These are phyloP conservation scores for Athalia circularis DNA, from an alignment of 2,888 invertebrate species.

Conservation along the genomic window DNA sequence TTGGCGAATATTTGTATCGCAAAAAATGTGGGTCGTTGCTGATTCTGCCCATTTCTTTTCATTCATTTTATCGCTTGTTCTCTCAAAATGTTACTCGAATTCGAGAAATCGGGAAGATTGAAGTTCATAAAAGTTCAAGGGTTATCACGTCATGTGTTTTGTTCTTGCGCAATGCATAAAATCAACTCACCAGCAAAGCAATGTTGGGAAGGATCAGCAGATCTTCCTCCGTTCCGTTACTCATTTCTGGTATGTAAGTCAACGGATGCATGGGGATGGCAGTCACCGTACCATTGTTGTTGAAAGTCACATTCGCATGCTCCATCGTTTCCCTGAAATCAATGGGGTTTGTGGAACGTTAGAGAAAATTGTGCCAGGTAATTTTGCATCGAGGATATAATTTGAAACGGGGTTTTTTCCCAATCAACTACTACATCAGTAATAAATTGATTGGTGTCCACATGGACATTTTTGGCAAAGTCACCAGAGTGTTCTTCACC, in stretches of 20 bases:
- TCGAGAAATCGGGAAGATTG: neutral
- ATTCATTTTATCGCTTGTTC: no score
- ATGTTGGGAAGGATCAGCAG: conserved; percentile 86
- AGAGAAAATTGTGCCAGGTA: neutral
- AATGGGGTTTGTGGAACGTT: conserved; percentile 32
- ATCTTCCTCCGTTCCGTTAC: conserved; percentile 85
- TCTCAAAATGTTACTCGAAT: no score
- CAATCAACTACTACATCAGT: neutral
- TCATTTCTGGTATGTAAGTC: conserved; percentile 85
- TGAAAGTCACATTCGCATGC: conserved; percentile 84
- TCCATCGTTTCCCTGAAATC: conserved; percentile 81
- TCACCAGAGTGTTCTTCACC: no score
- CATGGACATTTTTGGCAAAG: no score
- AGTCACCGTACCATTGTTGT: conserved; percentile 84
- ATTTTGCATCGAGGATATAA: neutral
- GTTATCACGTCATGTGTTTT: neutral
- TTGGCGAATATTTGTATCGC: no score
- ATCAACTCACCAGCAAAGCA: conserved; percentile 86
- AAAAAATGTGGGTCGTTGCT: no score
- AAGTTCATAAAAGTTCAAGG: neutral
- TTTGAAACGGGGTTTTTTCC: neutral
- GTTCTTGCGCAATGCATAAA: conserved; percentile 42
- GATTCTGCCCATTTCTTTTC: no score
- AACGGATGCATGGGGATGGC: conserved; percentile 84
- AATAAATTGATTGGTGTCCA: neutral